Percentiles rank a stretch among this genome's conserved stretches.
Evolutionary conservation across 2,888 invertebrate species (phyloP).

Genomic region (Hymenopus coronatus): DNA sequence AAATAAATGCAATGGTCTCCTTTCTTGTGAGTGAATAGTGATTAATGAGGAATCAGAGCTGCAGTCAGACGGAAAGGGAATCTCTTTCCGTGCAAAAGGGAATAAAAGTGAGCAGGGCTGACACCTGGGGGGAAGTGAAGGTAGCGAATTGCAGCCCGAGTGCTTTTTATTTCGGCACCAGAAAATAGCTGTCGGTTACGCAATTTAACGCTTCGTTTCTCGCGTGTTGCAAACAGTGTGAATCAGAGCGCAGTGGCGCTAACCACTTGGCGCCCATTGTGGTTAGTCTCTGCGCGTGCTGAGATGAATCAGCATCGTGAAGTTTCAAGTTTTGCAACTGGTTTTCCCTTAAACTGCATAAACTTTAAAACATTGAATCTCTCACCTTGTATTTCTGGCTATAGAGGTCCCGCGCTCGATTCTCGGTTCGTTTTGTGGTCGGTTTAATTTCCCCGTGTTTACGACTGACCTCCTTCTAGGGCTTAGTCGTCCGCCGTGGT

Average conservation of each 20-base stretch:
- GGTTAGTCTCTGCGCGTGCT: neutral
- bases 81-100: neutral
- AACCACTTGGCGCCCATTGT: neutral
- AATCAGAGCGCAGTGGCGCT: neutral
- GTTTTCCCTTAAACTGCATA: too few relatives aligned
- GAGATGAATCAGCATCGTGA: neutral
- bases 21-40: neutral
- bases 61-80: neutral
- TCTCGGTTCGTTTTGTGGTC: too few relatives aligned
- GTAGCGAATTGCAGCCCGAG: neutral
- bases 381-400: too few relatives aligned
- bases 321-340: too few relatives aligned
- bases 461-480: too few relatives aligned
- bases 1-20: neutral
- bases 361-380: too few relatives aligned
- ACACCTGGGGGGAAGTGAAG: neutral
- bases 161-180: neutral
- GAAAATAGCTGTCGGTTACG: neutral
- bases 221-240: neutral
- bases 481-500: too few relatives aligned
- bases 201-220: neutral
- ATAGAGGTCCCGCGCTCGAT: too few relatives aligned
- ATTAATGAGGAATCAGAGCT: neutral
- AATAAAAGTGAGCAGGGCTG: neutral
- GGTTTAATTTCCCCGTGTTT: too few relatives aligned